phyloP scores from a whole-genome alignment of 2,888 invertebrate genomes.

The Taenaris catops region DNA sequence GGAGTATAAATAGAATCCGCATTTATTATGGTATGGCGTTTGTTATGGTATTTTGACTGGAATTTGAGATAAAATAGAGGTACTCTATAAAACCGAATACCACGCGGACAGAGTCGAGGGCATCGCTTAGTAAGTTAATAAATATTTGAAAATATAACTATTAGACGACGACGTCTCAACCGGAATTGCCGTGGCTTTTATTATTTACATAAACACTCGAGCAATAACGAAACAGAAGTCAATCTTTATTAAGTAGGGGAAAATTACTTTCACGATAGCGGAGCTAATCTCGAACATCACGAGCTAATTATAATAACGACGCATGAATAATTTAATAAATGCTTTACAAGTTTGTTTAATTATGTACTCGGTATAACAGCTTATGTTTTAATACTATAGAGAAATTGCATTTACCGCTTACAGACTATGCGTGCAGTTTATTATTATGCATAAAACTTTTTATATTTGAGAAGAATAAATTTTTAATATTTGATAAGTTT shows the following conservation, averaged over 20 bases:
- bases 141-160: too few relatives aligned
- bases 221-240: constrained; percentile 29
- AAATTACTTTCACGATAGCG: constrained; percentile 30
- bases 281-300: constrained; percentile 33
- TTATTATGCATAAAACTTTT: constrained; percentile 1
- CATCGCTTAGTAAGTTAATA: too few relatives aligned
- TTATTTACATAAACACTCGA: constrained; percentile 13
- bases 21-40: too few relatives aligned
- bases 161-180: not conserved
- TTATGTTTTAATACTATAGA: constrained; percentile 20
- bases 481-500: too few relatives aligned
- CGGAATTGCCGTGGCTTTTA: constrained; percentile 1
- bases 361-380: constrained; percentile 12
- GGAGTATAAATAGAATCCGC: too few relatives aligned
- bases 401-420: constrained; percentile 12
- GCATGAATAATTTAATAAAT: constrained; percentile 34
- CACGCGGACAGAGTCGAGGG: too few relatives aligned
- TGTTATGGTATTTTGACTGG: too few relatives aligned
- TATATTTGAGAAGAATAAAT: too few relatives aligned
- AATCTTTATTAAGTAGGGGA: constrained; percentile 26
- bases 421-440: not conserved
- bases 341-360: constrained; percentile 30
- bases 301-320: constrained; percentile 37
- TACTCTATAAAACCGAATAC: too few relatives aligned
- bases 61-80: too few relatives aligned